Evolutionary conservation across 1,140 invertebrate genomes (phyloP), one percentile per base, ranked within the genome.

Genomic region (Eumeta japonica): DNA sequence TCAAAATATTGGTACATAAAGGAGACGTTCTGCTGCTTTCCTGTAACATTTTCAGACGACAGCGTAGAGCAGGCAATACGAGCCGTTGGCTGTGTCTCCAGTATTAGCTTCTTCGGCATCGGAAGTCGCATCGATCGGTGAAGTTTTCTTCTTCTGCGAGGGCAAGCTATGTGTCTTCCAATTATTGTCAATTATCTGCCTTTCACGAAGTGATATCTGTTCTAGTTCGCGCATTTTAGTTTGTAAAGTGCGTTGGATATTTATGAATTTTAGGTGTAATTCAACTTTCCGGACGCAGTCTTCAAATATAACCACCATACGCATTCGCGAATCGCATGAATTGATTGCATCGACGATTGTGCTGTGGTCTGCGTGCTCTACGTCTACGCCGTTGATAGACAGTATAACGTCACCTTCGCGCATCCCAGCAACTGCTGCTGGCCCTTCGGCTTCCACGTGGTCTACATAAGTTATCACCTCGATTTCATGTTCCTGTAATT

Each of bases 391-490:
- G 73, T 97, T 96, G 46, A 97, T 95, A 10, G 92, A 93, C 10
- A 97, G 73, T 46, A 97, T 95, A 1, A 97, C 92, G 67, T 96
- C 94, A 27, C 92, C 93, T 71, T 92, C 89, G 1, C 91, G 79
- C 90, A 97, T 94, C 0, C 94, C 93, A 0, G 92, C 89, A 42
- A 84, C 81, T 45, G 89, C 91, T 0, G 92, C 92, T 3, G 93
- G 87, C 0, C 92, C 92, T 39, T 92, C 88, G 39, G 88, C 85
- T 49, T 94, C 92, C n/a, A 97, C 90, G 56, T 92, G 94, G 62
- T 97, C 93, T 15, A 97, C 93, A 55, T 96, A 97, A 0, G 93
- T 95, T 14, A 96, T 92, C 77, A 96, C 90, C 65, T 95, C 92
- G 37, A 92, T 87, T 58, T 91, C 87, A 50, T 86, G 83, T 44